Evolutionary conservation across 2,888 invertebrate species (phyloP).

Genomic region (Cryptus armator): DNA sequence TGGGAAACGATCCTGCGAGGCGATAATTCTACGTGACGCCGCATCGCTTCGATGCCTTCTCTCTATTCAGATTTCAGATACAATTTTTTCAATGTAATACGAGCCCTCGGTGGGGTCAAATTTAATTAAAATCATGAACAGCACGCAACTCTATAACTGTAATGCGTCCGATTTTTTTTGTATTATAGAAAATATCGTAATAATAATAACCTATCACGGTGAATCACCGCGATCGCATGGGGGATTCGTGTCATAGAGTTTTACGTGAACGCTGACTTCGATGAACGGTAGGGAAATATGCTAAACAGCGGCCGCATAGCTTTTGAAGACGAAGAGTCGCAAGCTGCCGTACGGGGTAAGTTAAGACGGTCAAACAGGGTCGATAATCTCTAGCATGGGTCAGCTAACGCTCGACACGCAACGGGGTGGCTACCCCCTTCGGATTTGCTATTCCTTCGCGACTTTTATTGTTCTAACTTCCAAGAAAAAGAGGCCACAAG

Average conservation of each 20-base stretch:
- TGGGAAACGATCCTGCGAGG: slow-evolving; percentile 66
- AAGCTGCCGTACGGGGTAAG: slow-evolving; percentile 59
- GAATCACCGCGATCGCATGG: not conserved
- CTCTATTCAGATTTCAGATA: slow-evolving; percentile 61
- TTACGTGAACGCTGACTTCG: not conserved
- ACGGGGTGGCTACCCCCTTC: slow-evolving; percentile 59
- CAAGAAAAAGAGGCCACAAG: slow-evolving; percentile 53
- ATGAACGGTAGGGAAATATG: slow-evolving; percentile 59
- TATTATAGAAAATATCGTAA: not conserved
- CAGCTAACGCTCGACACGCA: slow-evolving; percentile 75
- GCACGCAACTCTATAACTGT: slow-evolving; percentile 45
- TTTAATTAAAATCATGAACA: slow-evolving; percentile 25
- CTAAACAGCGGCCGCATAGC: slow-evolving; percentile 67
- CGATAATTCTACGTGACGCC: slow-evolving; percentile 65
- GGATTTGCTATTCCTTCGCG: slow-evolving; percentile 12
- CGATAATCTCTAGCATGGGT: slow-evolving; percentile 75
- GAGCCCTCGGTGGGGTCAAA: slow-evolving; percentile 15
- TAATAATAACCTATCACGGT: not conserved
- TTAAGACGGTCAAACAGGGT: slow-evolving; percentile 75
- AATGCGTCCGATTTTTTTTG: not conserved
- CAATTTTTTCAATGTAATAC: slow-evolving; percentile 45
- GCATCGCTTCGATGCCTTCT: slow-evolving; percentile 63
- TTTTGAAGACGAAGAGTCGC: slow-evolving; percentile 66
- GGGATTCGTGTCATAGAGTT: slow-evolving; percentile 11
- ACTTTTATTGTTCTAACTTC: slow-evolving; percentile 55